Base-by-base conservation (phyloP, 2,797 vertebrate genomes). In the Eutrigla gurnardus region DNA sequence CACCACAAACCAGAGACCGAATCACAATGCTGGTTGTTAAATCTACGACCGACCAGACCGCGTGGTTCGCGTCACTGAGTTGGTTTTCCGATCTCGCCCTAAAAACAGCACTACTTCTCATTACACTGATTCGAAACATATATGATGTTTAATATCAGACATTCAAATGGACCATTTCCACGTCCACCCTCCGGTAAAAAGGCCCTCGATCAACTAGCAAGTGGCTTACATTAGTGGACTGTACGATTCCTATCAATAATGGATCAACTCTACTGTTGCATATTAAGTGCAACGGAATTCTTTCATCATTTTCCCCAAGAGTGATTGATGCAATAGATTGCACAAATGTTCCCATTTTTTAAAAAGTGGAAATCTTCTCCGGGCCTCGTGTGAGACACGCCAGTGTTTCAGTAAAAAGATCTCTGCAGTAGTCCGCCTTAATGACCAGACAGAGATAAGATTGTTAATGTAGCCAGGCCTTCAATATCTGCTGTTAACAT, bases 241-340 rank as follows among this genome's bases (percentile, higher is more conserved):
- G 4, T 57, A 33, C 18, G n/a, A 18, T 55, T 4, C 52, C 49
- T 59, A 73, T 78, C 47, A 76, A 70, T 64, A 67, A 73, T 85
- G 25, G 49, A 85, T 81, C 8, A 79, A 64, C 40, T 71, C 40
- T n/a, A 35, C 54, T 49, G 32, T 69, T 75, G 62, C 60, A 55
- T 67, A 60, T 54, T 59, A 63, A 72, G 43, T 46, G 15, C 53
- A 35, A 17, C 33, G 15, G 7, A 67, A 57, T 77, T 55, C 42
- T 82, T 78, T 79, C 58, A 77, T 73, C 18, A 71, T 67, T 70
- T 70, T 63, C 46, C 57, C 25, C 3, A 0, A 53, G 37, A 58
- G 73, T 64, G 53, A 77, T 39, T 81, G 78, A 82, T 70, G 79
- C 75, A 85, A 85, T 70, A 72, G 67, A 78, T 75, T 73, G 57